Evolutionary conservation across 2,113 vertebrate species (phyloP).

Genomic region (Aldabrachelys gigantea): DNA sequence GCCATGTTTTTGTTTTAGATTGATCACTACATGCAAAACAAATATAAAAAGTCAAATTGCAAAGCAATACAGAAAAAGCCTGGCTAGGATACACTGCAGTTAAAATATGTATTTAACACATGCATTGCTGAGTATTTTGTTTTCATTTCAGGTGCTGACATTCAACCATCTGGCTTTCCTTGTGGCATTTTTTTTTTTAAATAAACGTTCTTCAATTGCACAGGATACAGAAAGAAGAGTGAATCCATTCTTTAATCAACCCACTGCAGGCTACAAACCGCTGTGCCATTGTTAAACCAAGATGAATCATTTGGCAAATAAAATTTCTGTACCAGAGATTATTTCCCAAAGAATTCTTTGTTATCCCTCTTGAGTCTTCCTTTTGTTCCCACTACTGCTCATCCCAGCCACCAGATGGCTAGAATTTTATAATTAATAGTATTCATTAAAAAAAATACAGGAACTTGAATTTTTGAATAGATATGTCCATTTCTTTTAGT

Average conservation of each 20-base stretch:
- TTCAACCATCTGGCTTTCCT: constrained; percentile 74
- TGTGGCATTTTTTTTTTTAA: constrained; percentile 48
- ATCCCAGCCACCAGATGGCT: constrained; percentile 66
- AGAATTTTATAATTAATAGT: constrained; percentile 77
- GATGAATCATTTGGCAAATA: constrained; percentile 31
- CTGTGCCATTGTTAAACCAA: constrained; percentile 47
- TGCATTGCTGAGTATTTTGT: constrained; percentile 67
- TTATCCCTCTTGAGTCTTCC: constrained; percentile 60
- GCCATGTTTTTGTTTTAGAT: not conserved
- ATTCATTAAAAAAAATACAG: constrained; percentile 73
- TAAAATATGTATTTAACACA: constrained; percentile 52
- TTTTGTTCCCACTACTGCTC: not conserved
- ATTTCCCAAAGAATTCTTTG: constrained; percentile 45
- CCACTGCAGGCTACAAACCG: constrained; percentile 39
- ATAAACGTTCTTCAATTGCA: constrained; percentile 36
- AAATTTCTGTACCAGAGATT: not conserved
- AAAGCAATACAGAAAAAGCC: not conserved
- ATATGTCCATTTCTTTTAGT: not conserved
- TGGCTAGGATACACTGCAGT: constrained; percentile 46
- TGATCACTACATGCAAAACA: constrained; percentile 37
- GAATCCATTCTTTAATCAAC: constrained; percentile 35
- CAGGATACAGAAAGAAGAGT: constrained; percentile 65
- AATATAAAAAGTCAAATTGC: constrained; percentile 14
- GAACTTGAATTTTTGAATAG: constrained; percentile 62
- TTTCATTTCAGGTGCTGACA: constrained; percentile 69